Conservation (phyloP, 2,113 vertebrate genomes). For the Corydoras maculifer region DNA sequence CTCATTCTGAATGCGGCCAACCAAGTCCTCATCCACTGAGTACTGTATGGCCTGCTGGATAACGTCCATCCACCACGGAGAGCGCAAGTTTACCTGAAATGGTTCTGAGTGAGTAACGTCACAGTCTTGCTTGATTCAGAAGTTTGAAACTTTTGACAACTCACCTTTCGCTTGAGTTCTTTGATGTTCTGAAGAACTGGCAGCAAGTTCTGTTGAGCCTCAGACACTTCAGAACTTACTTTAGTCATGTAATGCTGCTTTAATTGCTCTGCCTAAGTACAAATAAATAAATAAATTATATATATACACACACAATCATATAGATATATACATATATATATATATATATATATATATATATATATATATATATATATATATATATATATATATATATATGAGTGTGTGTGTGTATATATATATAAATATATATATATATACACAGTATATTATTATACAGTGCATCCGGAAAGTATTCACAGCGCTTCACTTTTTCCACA, state of each 20-base stretch:
- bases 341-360: no score
- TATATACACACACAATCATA: no score
- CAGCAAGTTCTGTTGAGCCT: constrained; percentile 84
- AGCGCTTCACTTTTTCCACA: no score
- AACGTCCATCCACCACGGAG: constrained; percentile 94
- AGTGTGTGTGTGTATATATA: no score
- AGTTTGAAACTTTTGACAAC: constrained; percentile 38
- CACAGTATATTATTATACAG: no score
- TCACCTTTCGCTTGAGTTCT: constrained; percentile 86
- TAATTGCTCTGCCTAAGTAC: constrained; percentile 79
- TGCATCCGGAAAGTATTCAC: no score
- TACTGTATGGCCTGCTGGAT: constrained; percentile 78
- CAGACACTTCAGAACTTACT: constrained; percentile 87
- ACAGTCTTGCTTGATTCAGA: constrained; percentile 25
- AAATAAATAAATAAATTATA: no score
- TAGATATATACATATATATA: no score
- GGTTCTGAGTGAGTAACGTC: neutral
- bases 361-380: no score
- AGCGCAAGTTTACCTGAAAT: constrained; percentile 63
- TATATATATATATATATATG: no score
- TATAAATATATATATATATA: no score
- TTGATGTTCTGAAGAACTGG: constrained; percentile 83
- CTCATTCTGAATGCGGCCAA: constrained; percentile 87
- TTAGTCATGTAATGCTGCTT: constrained; percentile 96
- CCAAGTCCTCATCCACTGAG: constrained; percentile 83